phyloP scores from a whole-genome alignment of 2,888 invertebrate species.

The Galerucella calmariensis region DNA sequence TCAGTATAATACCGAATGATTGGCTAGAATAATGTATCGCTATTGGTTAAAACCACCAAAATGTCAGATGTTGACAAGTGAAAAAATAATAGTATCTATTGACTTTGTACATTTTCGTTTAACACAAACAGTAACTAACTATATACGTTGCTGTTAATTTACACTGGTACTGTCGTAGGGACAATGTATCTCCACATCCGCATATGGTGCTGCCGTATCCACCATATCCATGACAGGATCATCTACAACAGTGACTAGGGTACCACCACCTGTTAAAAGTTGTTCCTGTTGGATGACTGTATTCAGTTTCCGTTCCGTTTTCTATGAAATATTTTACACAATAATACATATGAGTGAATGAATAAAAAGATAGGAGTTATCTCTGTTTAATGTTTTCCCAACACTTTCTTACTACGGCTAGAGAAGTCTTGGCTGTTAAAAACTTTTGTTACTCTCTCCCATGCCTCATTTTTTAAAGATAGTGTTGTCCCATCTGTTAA shows the following conservation, averaged over 20 bases:
- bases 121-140: no score
- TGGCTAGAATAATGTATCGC: no score
- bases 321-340: not conserved
- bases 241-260: conserved; percentile 4
- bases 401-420: not conserved
- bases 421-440: not conserved
- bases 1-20: no score
- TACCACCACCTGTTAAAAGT: not conserved
- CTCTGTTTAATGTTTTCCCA: not conserved
- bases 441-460: not conserved
- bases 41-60: no score
- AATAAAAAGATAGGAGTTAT: not conserved
- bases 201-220: not conserved
- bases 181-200: not conserved
- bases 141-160: no score
- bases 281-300: no score
- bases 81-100: no score
- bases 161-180: no score
- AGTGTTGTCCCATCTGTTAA: not conserved
- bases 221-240: conserved; percentile 4
- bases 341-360: not conserved
- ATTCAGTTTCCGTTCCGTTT: not conserved
- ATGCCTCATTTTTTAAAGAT: not conserved
- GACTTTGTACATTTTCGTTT: no score
- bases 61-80: no score